Base-by-base conservation (phyloP, 2,113 vertebrate genomes). In the Cavia aperea region DNA sequence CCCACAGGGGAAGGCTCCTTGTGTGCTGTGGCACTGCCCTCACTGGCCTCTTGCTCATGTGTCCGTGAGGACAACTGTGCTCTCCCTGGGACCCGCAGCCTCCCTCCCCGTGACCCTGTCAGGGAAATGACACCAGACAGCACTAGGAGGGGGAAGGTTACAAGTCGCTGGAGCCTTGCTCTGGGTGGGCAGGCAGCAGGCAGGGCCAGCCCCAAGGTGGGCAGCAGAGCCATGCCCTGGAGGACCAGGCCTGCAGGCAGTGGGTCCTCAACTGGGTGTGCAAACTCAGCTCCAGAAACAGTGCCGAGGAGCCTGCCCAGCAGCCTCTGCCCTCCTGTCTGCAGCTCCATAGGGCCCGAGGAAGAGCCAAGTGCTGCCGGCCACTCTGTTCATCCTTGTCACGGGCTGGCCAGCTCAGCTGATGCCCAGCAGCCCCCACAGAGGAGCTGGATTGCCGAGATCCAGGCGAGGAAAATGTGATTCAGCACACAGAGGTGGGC, bases 291-390 rank as follows among this genome's bases (percentile, higher is more conserved):
- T 63, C 60, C 16, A 49, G 86, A 82, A 72, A 29, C 31, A 33
- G 68, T 11, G 18, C n/a, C 31, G 19, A 46, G 77, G 31, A 65
- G 19, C 77, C 39, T 18, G 14, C 46, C 70, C 6, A 4, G 49
- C 3, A 1, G 46, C 29, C 68, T 89, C 26, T 43, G 19, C 46
- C 39, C 39, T 56, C 43, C 43, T 0, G 0, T 49, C 14, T 7
- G 46, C 31, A n/a, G 46, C 10, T 31, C 66, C 33, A 33, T 33
- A 43, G 16, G 60, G 18, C 14, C 1, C 0, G 39, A 24, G 10
- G 54, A 73, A 15, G 1, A 5, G 33, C 36, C 6, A 5, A 5
- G 4, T 1, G 4, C 29, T 0, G 0, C 16, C 68, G 9, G 21
- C 77, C 33, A 26, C 0, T 54, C 13, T 36, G 24, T 7, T 60